Evolutionary conservation across 2,113 vertebrate genomes (phyloP).

Genomic region (Takifugu flavidus): DNA sequence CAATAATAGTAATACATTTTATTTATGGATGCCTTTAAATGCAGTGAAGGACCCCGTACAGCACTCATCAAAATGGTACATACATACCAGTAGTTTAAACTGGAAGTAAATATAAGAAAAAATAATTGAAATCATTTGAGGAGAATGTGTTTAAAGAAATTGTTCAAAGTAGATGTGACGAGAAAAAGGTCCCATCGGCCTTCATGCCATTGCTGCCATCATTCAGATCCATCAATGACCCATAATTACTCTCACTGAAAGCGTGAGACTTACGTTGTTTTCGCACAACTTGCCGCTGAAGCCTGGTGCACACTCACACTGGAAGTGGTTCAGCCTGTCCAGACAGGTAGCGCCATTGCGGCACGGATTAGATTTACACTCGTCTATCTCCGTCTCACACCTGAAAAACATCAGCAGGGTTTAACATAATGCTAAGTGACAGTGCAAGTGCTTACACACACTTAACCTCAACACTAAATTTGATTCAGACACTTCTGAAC

Average conservation of each 20-base stretch:
- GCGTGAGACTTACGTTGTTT: constrained; percentile 77
- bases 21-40: too few relatives aligned
- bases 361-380: constrained; percentile 86
- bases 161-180: too few relatives aligned
- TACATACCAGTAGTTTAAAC: too few relatives aligned
- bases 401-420: constrained; percentile 68
- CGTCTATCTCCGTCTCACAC: constrained; percentile 82
- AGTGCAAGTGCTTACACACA: constrained; percentile 15
- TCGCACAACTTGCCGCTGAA: constrained; percentile 85
- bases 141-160: too few relatives aligned
- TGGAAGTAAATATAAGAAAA: too few relatives aligned
- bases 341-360: constrained; percentile 88
- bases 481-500: constrained; percentile 7
- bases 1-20: too few relatives aligned
- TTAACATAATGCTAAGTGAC: constrained; percentile 42
- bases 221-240: neutral
- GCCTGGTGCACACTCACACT: constrained; percentile 83
- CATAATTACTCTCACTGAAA: too few relatives aligned
- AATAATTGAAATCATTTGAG: too few relatives aligned
- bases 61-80: too few relatives aligned
- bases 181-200: too few relatives aligned
- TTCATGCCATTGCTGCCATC: neutral
- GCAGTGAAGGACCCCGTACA: too few relatives aligned
- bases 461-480: constrained; percentile 10
- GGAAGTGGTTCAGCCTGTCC: constrained; percentile 75